phyloP scores from a whole-genome alignment of 2,797 vertebrate species.

The Threskiornis aethiopicus region DNA sequence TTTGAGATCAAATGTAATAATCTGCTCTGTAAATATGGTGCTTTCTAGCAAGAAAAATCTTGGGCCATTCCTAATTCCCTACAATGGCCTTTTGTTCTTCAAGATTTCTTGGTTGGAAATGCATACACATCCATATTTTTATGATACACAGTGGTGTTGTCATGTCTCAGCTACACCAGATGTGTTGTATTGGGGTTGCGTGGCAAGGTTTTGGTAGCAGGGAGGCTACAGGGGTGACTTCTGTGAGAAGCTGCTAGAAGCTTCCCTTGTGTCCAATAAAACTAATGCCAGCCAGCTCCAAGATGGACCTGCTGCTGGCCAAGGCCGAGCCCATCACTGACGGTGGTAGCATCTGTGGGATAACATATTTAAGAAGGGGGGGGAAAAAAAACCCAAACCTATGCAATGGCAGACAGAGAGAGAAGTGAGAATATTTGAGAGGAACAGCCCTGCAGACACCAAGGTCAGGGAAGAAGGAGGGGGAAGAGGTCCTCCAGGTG shows the following conservation, averaged over 20 bases:
- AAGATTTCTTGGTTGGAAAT: neutral
- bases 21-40: neutral
- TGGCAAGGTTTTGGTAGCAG: neutral
- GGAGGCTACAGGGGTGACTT: neutral
- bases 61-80: neutral
- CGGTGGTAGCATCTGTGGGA: neutral
- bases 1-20: neutral
- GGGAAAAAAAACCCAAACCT: no score
- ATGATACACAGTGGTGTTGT: neutral
- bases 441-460: neutral
- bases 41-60: neutral
- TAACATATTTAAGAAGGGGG: neutral
- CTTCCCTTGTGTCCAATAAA: neutral
- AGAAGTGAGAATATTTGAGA: neutral
- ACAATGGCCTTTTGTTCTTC: neutral
- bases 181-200: neutral
- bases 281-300: neutral
- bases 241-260: neutral
- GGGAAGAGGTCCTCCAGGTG: neutral
- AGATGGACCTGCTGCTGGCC: neutral
- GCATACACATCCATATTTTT: neutral
- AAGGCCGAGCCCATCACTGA: neutral
- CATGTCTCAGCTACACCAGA: neutral
- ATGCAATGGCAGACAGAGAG: neutral
- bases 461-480: no score